These are phyloP conservation scores for Aphaenogaster floridana DNA, from an alignment of 1,140 invertebrate genomes.

Conservation along the genomic window DNA sequence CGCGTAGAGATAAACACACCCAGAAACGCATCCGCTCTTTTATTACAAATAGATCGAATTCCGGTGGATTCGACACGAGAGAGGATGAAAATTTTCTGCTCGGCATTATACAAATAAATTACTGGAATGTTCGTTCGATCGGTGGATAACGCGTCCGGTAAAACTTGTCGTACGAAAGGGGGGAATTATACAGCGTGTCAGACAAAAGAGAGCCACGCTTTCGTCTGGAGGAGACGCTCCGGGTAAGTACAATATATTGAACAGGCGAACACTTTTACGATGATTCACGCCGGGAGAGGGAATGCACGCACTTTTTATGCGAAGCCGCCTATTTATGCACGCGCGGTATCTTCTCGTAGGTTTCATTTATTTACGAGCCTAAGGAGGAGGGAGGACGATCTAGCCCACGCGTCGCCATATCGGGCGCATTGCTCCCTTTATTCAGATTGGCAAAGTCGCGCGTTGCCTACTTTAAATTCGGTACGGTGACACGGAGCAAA, in stretches of 20 bases:
- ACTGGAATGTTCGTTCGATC: neutral
- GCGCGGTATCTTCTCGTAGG: conserved; percentile 69
- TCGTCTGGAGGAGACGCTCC: conserved; percentile 7
- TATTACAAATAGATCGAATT: neutral
- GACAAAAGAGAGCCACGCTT: conserved; percentile 39
- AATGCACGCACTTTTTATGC: conserved; percentile 48
- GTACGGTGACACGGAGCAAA: conserved; percentile 41
- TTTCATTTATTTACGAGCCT: conserved; percentile 76
- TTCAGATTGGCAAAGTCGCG: conserved; percentile 56
- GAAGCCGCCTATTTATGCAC: conserved; percentile 60
- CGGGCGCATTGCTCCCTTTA: conserved; percentile 56
- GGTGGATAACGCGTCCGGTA: neutral
- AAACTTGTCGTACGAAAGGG: neutral
- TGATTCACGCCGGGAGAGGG: conserved; percentile 54
- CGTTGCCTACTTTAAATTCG: conserved; percentile 59
- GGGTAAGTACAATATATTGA: conserved; percentile 57
- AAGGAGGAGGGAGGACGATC: conserved; percentile 26
- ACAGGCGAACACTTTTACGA: conserved; percentile 62
- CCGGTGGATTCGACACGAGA: neutral
- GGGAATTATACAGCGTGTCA: conserved; percentile 32
- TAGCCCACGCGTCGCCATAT: conserved; percentile 75
- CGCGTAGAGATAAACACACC: neutral
- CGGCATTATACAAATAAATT: neutral
- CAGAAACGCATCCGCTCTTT: neutral
- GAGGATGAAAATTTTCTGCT: conserved; percentile 3